Base-by-base conservation (phyloP, 2,797 vertebrate genomes). In the Myiotriccus ornatus region DNA sequence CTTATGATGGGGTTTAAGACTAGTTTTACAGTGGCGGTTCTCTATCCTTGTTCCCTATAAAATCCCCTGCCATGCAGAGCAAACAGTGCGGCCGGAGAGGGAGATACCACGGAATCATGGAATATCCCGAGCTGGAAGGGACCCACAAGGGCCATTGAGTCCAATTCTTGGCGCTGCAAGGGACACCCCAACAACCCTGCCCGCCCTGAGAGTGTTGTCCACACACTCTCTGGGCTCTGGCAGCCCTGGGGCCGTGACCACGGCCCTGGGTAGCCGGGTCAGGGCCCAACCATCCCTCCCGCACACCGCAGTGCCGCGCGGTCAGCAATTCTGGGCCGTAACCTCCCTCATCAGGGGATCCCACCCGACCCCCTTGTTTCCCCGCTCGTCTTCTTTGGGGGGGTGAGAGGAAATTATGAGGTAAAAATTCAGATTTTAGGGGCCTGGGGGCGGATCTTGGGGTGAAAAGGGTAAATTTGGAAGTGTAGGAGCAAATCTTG, bases 141-240 rank as follows among this genome's bases (percentile, higher is more conserved):
- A 43, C 18, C 43, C 43, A 43, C 17, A 43, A 43, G 43, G 43
- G 19, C 18, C 43, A 43, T 43, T 18, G 10, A 43, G 18, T 43
- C 43, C 43, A 43, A 19, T 43, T 43, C 43, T 43, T 43, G 43
- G 43, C 43, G 8, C 18, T 43, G 43, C 43, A 43, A 8, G 19
- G 43, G 43, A 19, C 18, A 43, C 43, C 4, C 43, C 43, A 43
- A 43, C 4, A 43, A 43, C 8, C 19, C 21, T 46, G 7, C 28
- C 28, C 24, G 53, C 8, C 59, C 50, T n/a, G n/a, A 0, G 1
- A 43, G 23, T 0, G 0, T 0, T 25, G 14, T 22, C 17, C 56
- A 44, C 62, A 27, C 1, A 0, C 7, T 49, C 25, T 43, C 32
- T 1, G 57, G 2, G 43, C 65, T 78, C 49, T 56, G 50, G 1